Evolutionary conservation across 2,797 vertebrate genomes (phyloP).

Genomic region (Tiaroga cobitis): DNA sequence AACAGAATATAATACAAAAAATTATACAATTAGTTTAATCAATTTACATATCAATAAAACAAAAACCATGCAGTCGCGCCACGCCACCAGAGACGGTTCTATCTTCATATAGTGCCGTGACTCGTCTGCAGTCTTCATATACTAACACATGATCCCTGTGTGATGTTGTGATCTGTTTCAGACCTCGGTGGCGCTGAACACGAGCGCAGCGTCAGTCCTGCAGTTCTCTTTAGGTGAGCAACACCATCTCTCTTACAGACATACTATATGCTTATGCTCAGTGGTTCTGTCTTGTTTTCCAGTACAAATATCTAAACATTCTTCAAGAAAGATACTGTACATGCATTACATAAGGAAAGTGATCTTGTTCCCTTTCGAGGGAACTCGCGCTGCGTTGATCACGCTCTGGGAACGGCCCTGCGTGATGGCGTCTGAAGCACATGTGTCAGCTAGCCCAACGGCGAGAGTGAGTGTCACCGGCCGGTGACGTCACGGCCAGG

Average conservation of each 20-base stretch:
- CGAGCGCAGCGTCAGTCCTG: slow-evolving; percentile 92
- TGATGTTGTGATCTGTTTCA: slow-evolving; percentile 58
- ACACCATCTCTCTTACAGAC: not conserved
- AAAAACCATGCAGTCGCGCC: too few species aligned
- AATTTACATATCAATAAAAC: too few species aligned
- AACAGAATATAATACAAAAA: too few species aligned
- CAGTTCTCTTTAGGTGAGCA: slow-evolving; percentile 97
- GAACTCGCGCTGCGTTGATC: too few species aligned
- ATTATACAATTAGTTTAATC: too few species aligned
- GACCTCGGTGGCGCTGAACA: slow-evolving; percentile 90
- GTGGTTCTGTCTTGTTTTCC: not conserved
- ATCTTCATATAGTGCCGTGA: not conserved
- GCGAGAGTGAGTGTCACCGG: too few species aligned
- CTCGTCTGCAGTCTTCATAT: not conserved
- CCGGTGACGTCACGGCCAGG: too few species aligned
- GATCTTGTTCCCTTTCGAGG: too few species aligned
- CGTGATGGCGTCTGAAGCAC: too few species aligned
- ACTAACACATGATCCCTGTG: not conserved
- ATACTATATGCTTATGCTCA: not conserved
- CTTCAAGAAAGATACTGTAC: not conserved
- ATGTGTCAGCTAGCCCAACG: too few species aligned
- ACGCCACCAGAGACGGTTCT: too few species aligned
- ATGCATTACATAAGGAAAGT: not conserved
- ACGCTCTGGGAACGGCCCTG: too few species aligned
- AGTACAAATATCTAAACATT: not conserved